Base-by-base conservation (phyloP, 2,113 vertebrate genomes). In the Rissa tridactyla region DNA sequence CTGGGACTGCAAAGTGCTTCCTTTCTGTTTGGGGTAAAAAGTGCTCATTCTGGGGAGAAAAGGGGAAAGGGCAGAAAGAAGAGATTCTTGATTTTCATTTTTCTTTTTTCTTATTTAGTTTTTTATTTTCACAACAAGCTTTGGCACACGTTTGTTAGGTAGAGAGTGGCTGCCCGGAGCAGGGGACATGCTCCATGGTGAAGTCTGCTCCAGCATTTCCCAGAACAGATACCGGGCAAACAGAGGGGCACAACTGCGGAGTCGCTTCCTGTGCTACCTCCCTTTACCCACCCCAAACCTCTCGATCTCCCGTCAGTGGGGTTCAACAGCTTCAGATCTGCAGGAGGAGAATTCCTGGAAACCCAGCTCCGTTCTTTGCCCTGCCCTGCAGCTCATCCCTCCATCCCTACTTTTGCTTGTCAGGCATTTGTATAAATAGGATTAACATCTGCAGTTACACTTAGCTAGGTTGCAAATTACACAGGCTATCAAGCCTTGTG, bases 391-490 rank as follows among this genome's bases (percentile, higher is more conserved):
- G 57, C 91, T 82, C 10, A 0, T 68, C 64, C 38, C 77, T 76
- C 54, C 66, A 65, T 32, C 70, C 49, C 58, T 54, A 5, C 81
- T 89, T 92, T 55, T 90, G n/a, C 94, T 96, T 90, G 91, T 91
- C 94, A 94, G 86, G 78, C 91, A 66, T 96, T 95, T 95, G 76
- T 95, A 94, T 95, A 95, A 96, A 97, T 80, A 95, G 91, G 89
- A 97, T 97, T 96, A 97, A 94, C 94, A 95, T 96, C 89, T 88
- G 77, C 95, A 95, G 91, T 77, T 96, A 91, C 92, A 97, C 92
- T 96, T 92, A 95, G 86, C 94, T 80, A 51, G 86, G 91, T 47
- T 97, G 95, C 96, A 97, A 92, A 97, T 97, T 95, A 96, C 81
- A 87, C 81, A 82, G 91, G 75, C 95, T 96, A 95, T 97, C 94